These are phyloP conservation scores for Ophioninae sp. DNA, from an alignment of 2,888 invertebrate genomes.

Conservation along the genomic window DNA sequence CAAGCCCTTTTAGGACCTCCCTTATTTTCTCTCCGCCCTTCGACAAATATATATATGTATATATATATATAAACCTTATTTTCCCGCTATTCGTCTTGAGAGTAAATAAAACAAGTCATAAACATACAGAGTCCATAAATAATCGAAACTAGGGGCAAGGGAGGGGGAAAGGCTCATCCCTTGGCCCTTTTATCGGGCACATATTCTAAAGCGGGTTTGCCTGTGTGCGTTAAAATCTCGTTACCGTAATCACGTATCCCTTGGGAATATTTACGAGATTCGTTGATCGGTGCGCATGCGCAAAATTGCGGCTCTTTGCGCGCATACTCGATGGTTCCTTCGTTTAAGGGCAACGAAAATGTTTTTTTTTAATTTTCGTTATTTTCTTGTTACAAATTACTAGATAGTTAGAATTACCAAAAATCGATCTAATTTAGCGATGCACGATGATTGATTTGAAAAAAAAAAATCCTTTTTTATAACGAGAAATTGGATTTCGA, in stretches of 20 bases:
- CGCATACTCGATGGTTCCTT: too few species aligned
- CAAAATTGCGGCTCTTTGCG: too few species aligned
- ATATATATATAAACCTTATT: constrained; percentile 12
- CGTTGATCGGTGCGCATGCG: too few species aligned
- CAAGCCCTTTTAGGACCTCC: constrained; percentile 44
- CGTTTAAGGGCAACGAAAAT: too few species aligned
- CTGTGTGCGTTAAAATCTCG: constrained; percentile 29
- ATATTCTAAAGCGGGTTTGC: neutral
- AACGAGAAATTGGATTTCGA: too few species aligned
- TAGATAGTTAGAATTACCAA: too few species aligned
- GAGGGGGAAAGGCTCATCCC: neutral
- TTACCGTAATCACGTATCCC: constrained; percentile 19
- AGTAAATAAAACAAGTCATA: constrained; percentile 42
- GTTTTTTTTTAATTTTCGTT: too few species aligned
- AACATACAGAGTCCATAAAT: constrained; percentile 46
- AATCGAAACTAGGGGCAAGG: neutral
- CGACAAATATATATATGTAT: neutral
- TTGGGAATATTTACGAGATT: constrained; percentile 9
- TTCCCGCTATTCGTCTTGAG: constrained; percentile 36
- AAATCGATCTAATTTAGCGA: too few species aligned
- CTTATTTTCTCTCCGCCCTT: neutral
- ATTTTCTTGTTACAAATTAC: too few species aligned
- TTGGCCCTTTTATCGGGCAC: too few species aligned
- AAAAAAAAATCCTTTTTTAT: too few species aligned
- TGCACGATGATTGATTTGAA: too few species aligned